phyloP scores from a whole-genome alignment of 2,888 invertebrate genomes.

The Thera obeliscata region DNA sequence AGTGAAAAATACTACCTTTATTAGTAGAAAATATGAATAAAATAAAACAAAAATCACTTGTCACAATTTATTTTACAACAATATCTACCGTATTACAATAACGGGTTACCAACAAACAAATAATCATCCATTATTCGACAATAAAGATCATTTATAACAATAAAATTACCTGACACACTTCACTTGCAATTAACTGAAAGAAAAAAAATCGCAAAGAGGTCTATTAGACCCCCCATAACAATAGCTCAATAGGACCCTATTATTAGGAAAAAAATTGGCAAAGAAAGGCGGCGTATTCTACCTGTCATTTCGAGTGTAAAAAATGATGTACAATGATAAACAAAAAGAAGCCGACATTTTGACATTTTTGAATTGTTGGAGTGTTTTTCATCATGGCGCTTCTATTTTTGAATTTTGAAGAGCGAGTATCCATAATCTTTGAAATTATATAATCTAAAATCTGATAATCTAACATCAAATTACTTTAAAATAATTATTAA shows the following conservation, averaged over 20 bases:
- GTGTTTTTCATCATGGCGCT: conserved; percentile 24
- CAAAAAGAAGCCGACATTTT: conserved; percentile 44
- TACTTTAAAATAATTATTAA: too few relatives aligned
- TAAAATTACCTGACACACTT: conserved; percentile 46
- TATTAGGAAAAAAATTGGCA: conserved; percentile 62
- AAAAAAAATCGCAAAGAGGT: conserved; percentile 63
- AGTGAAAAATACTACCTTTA: too few relatives aligned
- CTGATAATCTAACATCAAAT: too few relatives aligned
- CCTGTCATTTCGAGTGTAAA: conserved; percentile 65
- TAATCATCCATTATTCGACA: conserved; percentile 25
- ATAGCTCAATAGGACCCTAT: conserved; percentile 61
- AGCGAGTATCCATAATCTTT: neutral
- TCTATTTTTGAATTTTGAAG: conserved; percentile 18
- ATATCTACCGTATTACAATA: conserved; percentile 13
- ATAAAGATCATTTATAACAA: conserved; percentile 34
- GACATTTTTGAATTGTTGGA: conserved; percentile 27
- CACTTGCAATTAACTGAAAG: conserved; percentile 56
- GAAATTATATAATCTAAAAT: too few relatives aligned
- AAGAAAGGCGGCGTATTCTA: conserved; percentile 54
- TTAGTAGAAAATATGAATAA: neutral
- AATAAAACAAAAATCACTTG: conserved; percentile 17
- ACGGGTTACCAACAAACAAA: conserved; percentile 32
- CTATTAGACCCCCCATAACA: conserved; percentile 70
- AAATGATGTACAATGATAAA: conserved; percentile 65
- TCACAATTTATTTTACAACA: conserved; percentile 17